Base-by-base conservation (phyloP, 1,140 invertebrate species). In the Drosophila persimilis region DNA sequence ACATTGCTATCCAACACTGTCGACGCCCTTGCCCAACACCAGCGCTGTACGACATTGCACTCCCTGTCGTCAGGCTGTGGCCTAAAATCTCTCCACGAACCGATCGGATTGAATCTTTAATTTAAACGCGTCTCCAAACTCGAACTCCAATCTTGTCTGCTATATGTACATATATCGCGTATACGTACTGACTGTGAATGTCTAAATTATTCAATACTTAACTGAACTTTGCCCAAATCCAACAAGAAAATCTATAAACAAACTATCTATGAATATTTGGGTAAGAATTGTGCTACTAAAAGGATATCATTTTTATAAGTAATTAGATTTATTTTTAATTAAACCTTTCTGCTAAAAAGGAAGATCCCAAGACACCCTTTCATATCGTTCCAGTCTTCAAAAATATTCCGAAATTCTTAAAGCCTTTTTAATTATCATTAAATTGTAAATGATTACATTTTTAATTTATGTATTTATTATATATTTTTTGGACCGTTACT, bases 211-310 rank as follows among this genome's bases (percentile, higher is more conserved):
- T 73, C 17, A 43, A 62, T 51, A 71, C 50, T 13, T 45, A 54
- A 73, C 41, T 57, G 53, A 66, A 80, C 52, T 67, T 86, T 70
- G 78, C 70, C 69, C 51, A 66, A 77, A 6, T 51, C 44, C 73
- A 41, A 70, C 48, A 26, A 57, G 54, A 41, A 58, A 47, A 60
- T 66, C 55, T 54, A 77, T 50, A 61, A 85, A 86, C 58, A 55
- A 74, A 80, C 48, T 73, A 88, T 90, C 90, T 89, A 90, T 90
- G 89, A 90, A 90, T 90, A 90, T 90, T 90, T 90, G 89, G 89
- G 89, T 90, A 90, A 90, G 80, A 50, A 41, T 46, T 53, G 6
- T 15, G 17, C 3, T 13, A 24, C 3, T 53, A 6, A 13, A 9
- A 5, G 3, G 3, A 39, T 13, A 20, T 20, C 1, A 20, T 20